Conservation (phyloP, 2,888 invertebrate species). For the Lasiommata megera region DNA sequence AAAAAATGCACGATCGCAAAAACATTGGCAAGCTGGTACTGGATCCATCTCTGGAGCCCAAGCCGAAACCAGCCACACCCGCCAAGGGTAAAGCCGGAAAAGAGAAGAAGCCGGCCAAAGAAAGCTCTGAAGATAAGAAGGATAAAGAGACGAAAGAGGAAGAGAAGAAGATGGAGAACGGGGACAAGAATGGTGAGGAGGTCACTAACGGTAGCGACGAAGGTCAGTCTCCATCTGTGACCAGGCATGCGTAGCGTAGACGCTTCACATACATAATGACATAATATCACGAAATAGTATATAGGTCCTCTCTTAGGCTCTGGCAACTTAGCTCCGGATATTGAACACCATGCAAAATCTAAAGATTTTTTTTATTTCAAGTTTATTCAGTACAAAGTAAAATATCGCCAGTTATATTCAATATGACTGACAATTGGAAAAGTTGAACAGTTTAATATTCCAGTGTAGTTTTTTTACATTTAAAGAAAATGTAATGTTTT, state of each 20-base stretch:
- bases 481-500: too few species aligned
- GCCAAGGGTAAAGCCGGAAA: constrained; percentile 88
- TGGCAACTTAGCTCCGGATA: constrained; percentile 17
- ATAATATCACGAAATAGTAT: constrained; percentile 3
- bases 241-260: constrained; percentile 63
- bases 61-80: constrained; percentile 89
- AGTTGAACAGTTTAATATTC: too few species aligned
- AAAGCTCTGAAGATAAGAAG: constrained; percentile 86
- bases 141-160: constrained; percentile 81
- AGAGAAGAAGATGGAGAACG: constrained; percentile 72
- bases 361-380: too few species aligned
- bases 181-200: constrained; percentile 77
- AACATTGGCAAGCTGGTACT: constrained; percentile 94
- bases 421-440: too few species aligned
- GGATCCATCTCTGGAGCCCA: constrained; percentile 89
- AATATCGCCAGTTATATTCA: too few species aligned
- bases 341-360: too few species aligned
- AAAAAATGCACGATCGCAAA: constrained; percentile 95
- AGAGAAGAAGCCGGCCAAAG: constrained; percentile 84
- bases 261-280: constrained; percentile 47
- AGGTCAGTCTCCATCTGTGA: constrained; percentile 74
- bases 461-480: too few species aligned
- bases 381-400: too few species aligned
- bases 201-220: constrained; percentile 79
- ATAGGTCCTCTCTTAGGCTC: constrained; percentile 11